These are phyloP conservation scores for Acrocephalus scirpaceus DNA, from an alignment of 2,797 vertebrate species.

Conservation along the genomic window DNA sequence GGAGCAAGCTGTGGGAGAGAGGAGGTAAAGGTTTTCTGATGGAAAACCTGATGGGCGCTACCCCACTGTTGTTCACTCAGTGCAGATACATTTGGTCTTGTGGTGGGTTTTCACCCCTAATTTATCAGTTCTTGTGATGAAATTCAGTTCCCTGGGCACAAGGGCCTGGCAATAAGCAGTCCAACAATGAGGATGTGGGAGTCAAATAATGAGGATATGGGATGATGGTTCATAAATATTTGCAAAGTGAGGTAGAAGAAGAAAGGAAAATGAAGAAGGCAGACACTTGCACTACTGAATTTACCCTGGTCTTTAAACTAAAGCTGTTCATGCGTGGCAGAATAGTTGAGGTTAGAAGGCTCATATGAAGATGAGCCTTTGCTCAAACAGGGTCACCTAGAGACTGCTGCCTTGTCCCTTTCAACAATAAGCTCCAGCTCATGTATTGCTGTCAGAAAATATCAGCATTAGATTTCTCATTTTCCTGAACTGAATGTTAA, in stretches of 20 bases:
- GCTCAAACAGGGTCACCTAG: background rate
- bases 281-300: background rate
- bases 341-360: background rate
- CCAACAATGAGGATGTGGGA: background rate
- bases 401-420: background rate
- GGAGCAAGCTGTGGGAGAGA: background rate
- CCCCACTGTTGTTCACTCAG: rapidly evolving
- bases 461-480: background rate
- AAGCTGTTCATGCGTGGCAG: background rate
- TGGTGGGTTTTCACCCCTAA: background rate
- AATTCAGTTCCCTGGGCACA: background rate
- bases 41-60: no score
- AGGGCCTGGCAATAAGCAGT: background rate
- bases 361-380: background rate
- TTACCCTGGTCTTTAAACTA: background rate
- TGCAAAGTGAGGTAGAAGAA: background rate
- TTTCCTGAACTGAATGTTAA: background rate
- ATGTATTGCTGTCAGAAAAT: background rate
- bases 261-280: background rate
- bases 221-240: background rate
- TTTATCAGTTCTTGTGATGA: background rate
- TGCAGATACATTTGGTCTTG: background rate
- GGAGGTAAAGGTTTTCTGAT: background rate
- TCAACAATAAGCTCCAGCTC: background rate
- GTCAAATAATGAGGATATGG: background rate